Evolutionary conservation across 1,140 invertebrate genomes (phyloP), one percentile per base, ranked within the genome.

Genomic region (Solen grandis): DNA sequence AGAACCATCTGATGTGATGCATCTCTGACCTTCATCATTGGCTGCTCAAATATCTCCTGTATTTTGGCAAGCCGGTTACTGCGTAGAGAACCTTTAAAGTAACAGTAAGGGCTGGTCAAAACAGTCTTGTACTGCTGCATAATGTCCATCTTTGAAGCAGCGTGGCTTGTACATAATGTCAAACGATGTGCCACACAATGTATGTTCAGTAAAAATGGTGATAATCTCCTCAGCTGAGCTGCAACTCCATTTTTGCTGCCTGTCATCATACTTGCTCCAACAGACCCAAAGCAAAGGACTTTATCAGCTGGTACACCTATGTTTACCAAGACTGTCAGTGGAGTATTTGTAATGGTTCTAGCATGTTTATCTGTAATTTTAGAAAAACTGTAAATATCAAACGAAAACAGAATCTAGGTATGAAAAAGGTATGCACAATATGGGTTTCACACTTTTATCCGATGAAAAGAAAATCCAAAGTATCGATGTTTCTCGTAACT

Each of bases 191-290:
- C 73, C 14, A 82, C 65, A 66, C 69, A 84, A 57, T 84, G 84
- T 8, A 83, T 54, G 41, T 62, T 79, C 5, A 84, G 33, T 13
- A 84, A n/a, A 29, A 50, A 55, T 5, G 68, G 73, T 41, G 31
- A 41, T 0, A 69, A 16, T 22, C 27, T 62, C 50, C 74, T 83
- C 13, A 86, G 52, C 27, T 59, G 29, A 13, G 72, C 69, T 41
- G 79, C 68, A 38, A 86, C 63, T 54, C 82, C 82, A 72, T 69
- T 74, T 22, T 66, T 72, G 13, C 55, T 76, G 0, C 82, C 84
- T n/a, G 57, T 54, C 78, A 85, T 85, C 14, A 84, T 79, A 65
- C 29, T 68, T 4, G 84, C 82, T 16, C 84, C 82, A 76, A 84
- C 84, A 25, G 84, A 76, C 1, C 60, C 79, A 29, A 85, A 52